phyloP scores from a whole-genome alignment of 2,888 invertebrate species.

The Nowickia ferox region DNA sequence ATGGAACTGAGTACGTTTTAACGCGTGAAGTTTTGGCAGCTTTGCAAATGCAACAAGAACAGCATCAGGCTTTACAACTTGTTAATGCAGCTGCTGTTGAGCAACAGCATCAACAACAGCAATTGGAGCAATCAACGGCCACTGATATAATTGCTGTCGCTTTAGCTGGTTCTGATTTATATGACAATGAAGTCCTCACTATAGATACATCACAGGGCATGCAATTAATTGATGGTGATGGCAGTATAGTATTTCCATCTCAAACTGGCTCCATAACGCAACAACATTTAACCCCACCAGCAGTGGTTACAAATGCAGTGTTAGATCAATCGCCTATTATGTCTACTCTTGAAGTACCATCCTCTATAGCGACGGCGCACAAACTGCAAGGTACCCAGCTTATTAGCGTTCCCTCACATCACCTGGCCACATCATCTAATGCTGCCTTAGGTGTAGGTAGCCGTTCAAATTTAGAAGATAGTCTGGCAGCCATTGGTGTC shows the following conservation, averaged over 20 bases:
- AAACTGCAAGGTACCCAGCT: slow-evolving; percentile 59
- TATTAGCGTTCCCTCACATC: slow-evolving; percentile 57
- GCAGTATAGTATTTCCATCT: slow-evolving; percentile 75
- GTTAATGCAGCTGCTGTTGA: slow-evolving; percentile 37
- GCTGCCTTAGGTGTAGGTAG: slow-evolving; percentile 57
- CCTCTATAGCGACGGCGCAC: slow-evolving; percentile 73
- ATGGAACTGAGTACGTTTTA: slow-evolving; percentile 77
- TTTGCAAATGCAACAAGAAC: slow-evolving; percentile 72
- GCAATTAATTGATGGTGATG: slow-evolving; percentile 73
- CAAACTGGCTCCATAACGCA: slow-evolving; percentile 58
- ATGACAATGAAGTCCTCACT: slow-evolving; percentile 83
- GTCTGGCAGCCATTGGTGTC: slow-evolving; percentile 86
- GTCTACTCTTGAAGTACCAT: slow-evolving; percentile 90
- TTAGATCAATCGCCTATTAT: slow-evolving; percentile 91
- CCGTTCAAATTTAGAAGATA: slow-evolving; percentile 84
- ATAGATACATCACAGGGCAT: slow-evolving; percentile 74
- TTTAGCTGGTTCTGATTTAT: slow-evolving; percentile 89
- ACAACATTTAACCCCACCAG: slow-evolving; percentile 77
- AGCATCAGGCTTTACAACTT: slow-evolving; percentile 63
- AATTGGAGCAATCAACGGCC: slow-evolving; percentile 41
- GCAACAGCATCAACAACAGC: slow-evolving; percentile 74
- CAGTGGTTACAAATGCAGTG: slow-evolving; percentile 86
- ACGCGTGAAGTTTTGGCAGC: slow-evolving; percentile 77
- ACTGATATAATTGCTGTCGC: slow-evolving; percentile 89
- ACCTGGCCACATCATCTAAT: slow-evolving; percentile 48